Evolutionary conservation across 2,113 vertebrate species (phyloP), one percentile per base, ranked within the genome.

Genomic region (Myanophis thanlyinensis): DNA sequence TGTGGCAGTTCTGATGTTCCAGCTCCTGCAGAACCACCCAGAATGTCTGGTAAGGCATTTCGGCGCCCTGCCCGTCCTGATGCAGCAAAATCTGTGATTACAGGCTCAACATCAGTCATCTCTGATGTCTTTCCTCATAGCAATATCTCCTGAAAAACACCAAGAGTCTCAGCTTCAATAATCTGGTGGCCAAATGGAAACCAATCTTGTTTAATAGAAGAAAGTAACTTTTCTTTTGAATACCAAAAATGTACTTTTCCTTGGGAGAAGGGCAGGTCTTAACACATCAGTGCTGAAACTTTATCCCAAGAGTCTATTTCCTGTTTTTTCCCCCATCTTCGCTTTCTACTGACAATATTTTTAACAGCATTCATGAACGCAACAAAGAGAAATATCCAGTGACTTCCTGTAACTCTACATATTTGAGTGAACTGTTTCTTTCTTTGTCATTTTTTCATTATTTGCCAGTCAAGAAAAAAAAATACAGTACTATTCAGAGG

Each of bases 71-170:
- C 96, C 93, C 98, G 97, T 87, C 98, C 98, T 1, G 98, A 98
- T 80, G 98, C 97, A 40, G 97, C 98, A 95, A 99, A 99, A 95
- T 97, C 98, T 94, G 97, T 97, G 95, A 98, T 97, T 93, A 97
- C 97, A 93, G 98, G 94, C 96, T 99, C 98, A 97, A 98, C 98
- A 97, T 99, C 98, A 97, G 98, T 98, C 98, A 98, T 99, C 93
- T 96, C 97, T 96, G 98, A 93, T 93, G 92, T 96, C 97, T 97
- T 88, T 98, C 98, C 94, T 98, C 98, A 98, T 98, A 98, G 97
- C 98, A 98, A 97, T 97, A 97, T 97, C 98, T 98, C 94, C 44
- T 94, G 67, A 94, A 0, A 90, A 62, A 90, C 96, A 95, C 2
- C 96, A 30, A 94, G 5, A 94, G 92, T 40, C 49, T 90, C 94